phyloP scores from a whole-genome alignment of 2,797 vertebrate species.

The Botia kubotai region DNA sequence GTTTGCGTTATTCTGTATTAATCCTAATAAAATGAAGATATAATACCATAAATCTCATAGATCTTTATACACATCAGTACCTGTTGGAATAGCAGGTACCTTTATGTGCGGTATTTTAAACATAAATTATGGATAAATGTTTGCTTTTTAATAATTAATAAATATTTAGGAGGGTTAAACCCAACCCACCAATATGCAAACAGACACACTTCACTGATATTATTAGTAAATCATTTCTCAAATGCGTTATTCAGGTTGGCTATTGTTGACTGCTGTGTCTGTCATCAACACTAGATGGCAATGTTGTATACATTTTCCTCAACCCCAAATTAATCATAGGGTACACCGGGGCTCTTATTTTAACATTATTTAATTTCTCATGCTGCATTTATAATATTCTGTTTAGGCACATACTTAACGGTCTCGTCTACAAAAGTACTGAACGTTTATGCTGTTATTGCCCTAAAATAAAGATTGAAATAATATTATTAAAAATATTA shows the following conservation, averaged over 20 bases:
- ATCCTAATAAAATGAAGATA: constrained; percentile 44
- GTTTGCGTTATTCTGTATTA: constrained; percentile 10
- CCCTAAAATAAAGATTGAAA: neutral
- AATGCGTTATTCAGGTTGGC: neutral
- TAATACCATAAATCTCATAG: constrained; percentile 48
- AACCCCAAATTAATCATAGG: constrained; percentile 35
- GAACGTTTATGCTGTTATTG: neutral
- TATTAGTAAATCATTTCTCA: too few relatives aligned
- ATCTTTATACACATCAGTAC: constrained; percentile 49
- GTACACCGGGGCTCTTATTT: too few relatives aligned
- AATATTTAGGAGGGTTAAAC: constrained; percentile 21
- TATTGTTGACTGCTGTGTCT: neutral
- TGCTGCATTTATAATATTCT: neutral
- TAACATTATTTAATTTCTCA: neutral
- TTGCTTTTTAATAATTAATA: constrained; percentile 22
- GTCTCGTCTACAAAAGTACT: neutral
- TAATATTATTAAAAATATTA: neutral
- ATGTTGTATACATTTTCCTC: constrained; percentile 36
- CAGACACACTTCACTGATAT: constrained; percentile 5
- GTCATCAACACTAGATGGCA: constrained; percentile 57
- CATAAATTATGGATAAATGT: constrained; percentile 19
- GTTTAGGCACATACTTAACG: neutral
- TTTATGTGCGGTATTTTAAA: constrained; percentile 37
- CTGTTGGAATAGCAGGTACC: constrained; percentile 49
- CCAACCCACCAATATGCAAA: neutral